Conservation (phyloP, 2,797 vertebrate genomes). For the Chaenodraco wilsoni region DNA sequence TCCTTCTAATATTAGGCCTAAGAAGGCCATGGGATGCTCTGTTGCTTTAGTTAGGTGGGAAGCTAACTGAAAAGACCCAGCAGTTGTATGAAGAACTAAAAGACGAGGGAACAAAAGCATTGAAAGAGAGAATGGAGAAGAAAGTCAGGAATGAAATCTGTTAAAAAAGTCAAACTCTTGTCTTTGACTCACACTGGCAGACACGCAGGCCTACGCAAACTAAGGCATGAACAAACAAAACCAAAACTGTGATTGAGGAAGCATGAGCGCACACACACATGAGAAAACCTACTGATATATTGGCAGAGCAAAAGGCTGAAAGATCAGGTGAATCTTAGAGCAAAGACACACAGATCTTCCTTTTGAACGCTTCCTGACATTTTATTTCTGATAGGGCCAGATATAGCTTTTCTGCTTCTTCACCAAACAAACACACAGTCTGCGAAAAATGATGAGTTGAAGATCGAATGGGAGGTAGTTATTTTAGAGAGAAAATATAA, state of each 20-base stretch:
- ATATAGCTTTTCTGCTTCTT: conserved; percentile 67
- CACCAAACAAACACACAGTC: conserved; percentile 40
- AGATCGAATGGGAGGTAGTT: conserved; percentile 40
- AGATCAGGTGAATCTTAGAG: conserved; percentile 71
- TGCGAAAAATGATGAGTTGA: conserved; percentile 51
- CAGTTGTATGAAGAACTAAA: conserved; percentile 55
- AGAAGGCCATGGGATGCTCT: conserved; percentile 53
- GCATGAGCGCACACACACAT: conserved; percentile 10
- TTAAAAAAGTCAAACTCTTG: conserved; percentile 65
- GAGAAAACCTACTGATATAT: conserved; percentile 39
- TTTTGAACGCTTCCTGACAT: conserved; percentile 66
- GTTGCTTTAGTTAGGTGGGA: conserved; percentile 37
- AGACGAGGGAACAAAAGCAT: conserved; percentile 53
- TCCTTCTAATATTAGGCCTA: conserved; percentile 58
- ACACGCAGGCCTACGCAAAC: conserved; percentile 50
- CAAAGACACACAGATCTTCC: conserved; percentile 57
- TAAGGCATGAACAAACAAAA: conserved; percentile 57
- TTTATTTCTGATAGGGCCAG: conserved; percentile 61
- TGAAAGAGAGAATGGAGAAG: conserved; percentile 49
- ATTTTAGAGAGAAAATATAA: conserved; percentile 39
- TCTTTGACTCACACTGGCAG: conserved; percentile 51
- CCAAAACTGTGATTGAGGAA: conserved; percentile 59
- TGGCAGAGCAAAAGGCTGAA: conserved; percentile 65
- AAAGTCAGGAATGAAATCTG: conserved; percentile 58
- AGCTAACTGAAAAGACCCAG: conserved; percentile 43